Conservation (phyloP, 2,797 vertebrate species). For the Apodemus agrarius region DNA sequence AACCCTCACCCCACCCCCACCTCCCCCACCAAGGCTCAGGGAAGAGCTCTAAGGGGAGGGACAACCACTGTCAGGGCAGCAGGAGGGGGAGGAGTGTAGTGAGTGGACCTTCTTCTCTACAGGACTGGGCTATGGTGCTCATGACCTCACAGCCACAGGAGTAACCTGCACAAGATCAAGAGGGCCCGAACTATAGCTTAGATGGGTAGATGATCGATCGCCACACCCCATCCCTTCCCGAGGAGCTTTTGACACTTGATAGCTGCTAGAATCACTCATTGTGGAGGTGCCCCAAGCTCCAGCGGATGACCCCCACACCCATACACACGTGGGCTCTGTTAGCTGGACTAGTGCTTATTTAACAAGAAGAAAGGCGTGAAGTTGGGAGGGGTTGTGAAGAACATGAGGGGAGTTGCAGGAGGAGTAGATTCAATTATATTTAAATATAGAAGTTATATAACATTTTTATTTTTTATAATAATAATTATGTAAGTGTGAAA, state of each 20-base stretch:
- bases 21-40: background rate
- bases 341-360: background rate
- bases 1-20: too few relatives aligned
- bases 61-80: background rate
- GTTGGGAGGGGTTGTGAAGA: background rate
- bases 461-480: background rate
- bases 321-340: background rate
- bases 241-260: background rate
- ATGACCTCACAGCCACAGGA: too few relatives aligned
- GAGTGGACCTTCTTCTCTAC: background rate
- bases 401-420: background rate
- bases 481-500: background rate
- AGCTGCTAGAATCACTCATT: background rate
- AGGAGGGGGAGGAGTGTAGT: background rate
- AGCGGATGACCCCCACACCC: background rate
- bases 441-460: background rate
- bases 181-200: background rate
- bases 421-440: background rate
- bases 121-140: too few relatives aligned
- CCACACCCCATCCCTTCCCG: background rate
- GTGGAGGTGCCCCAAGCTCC: background rate
- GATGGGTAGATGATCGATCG: background rate
- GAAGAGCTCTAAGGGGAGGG: background rate
- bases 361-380: background rate
- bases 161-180: background rate